Percentiles rank a stretch among this genome's conserved stretches.
Conservation (phyloP, 2,888 invertebrate species). For the Tetropium fuscum region DNA sequence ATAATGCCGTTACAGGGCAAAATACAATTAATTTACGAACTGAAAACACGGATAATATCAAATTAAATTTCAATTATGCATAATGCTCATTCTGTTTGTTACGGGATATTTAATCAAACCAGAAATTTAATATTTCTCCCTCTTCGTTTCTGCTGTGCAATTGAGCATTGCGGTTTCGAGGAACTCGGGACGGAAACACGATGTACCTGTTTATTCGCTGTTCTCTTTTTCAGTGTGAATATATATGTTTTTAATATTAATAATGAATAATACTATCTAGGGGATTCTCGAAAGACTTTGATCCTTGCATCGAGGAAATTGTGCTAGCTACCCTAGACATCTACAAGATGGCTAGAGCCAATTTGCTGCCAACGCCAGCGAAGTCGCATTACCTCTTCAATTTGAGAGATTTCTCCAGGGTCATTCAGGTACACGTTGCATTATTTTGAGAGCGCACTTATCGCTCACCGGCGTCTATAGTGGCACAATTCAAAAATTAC, state of each 20-base stretch:
- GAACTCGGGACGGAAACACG: neutral
- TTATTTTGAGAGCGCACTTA: slow-evolving; percentile 3
- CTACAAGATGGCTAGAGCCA: slow-evolving; percentile 85
- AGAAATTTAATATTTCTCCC: too few species aligned
- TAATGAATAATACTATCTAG: slow-evolving; percentile 66
- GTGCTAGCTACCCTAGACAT: slow-evolving; percentile 88
- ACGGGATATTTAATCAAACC: too few species aligned
- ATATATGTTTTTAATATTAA: slow-evolving; percentile 23
- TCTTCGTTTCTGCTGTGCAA: too few species aligned
- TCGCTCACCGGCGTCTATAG: neutral
- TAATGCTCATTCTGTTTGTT: too few species aligned
- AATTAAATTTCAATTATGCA: too few species aligned
- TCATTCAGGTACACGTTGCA: slow-evolving; percentile 76
- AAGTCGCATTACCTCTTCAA: slow-evolving; percentile 97
- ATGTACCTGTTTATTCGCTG: neutral
- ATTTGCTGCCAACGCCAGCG: slow-evolving; percentile 90
- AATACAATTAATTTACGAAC: too few species aligned
- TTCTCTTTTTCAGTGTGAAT: slow-evolving; percentile 9
- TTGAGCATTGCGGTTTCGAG: too few species aligned
- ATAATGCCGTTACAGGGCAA: too few species aligned
- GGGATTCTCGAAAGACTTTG: slow-evolving; percentile 95
- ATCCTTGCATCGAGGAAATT: slow-evolving; percentile 90
- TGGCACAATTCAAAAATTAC: neutral
- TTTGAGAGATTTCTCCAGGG: slow-evolving; percentile 92
- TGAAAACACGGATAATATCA: too few species aligned